Evolutionary conservation across 2,888 invertebrate species (phyloP).

Genomic region (Plebejus argus): DNA sequence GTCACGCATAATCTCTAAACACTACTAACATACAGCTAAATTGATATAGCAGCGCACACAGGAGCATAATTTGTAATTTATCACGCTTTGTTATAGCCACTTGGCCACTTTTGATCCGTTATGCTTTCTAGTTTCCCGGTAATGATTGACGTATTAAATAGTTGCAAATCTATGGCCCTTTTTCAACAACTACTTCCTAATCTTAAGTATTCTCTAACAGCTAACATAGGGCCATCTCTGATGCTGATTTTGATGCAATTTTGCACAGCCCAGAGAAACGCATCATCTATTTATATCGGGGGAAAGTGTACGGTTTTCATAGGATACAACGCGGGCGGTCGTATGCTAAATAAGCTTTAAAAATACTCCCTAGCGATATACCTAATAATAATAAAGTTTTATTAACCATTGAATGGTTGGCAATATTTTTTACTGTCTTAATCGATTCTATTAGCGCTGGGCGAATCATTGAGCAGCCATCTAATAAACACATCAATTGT

Average conservation of each 20-base stretch:
- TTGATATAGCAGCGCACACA: neutral
- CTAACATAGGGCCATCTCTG: neutral
- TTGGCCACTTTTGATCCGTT: neutral
- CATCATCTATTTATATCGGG: neutral
- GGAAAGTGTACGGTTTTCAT: neutral
- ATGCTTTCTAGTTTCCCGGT: slow-evolving; percentile 12
- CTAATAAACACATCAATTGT: slow-evolving; percentile 19
- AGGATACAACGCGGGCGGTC: neutral
- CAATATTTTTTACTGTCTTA: neutral
- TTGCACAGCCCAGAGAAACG: neutral
- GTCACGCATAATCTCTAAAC: neutral
- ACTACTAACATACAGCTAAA: neutral
- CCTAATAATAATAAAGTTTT: neutral
- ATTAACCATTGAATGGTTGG: neutral
- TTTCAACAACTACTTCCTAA: neutral
- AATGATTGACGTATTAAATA: neutral
- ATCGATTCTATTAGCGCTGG: neutral
- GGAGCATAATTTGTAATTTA: slow-evolving; percentile 51
- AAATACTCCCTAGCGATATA: neutral
- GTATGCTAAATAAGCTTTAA: neutral
- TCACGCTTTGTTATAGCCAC: slow-evolving; percentile 44
- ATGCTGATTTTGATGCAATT: neutral
- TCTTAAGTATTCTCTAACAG: too few relatives aligned
- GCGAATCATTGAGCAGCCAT: neutral
- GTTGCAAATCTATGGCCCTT: neutral